These are phyloP conservation scores for Cerceris ruficornis DNA, from an alignment of 2,888 invertebrate genomes.

Conservation along the genomic window DNA sequence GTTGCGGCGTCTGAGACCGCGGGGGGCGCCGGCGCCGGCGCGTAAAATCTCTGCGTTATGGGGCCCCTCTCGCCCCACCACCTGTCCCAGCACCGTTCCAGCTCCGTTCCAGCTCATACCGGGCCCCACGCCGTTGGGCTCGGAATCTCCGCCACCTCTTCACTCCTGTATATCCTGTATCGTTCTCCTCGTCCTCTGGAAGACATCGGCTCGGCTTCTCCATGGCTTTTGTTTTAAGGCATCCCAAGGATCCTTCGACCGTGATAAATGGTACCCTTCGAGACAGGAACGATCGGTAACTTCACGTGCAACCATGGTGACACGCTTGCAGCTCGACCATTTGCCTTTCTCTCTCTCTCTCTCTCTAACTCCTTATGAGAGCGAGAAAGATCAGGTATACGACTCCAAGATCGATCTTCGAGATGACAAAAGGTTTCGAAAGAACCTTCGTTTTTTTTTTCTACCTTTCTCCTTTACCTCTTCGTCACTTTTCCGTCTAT, in stretches of 20 bases:
- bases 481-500: neutral
- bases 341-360: slow-evolving; percentile 11
- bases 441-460: neutral
- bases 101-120: slow-evolving; percentile 31
- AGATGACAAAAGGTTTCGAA: slow-evolving; percentile 42
- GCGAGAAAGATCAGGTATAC: neutral
- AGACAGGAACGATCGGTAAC: slow-evolving; percentile 63
- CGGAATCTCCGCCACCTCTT: slow-evolving; percentile 61
- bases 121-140: slow-evolving; percentile 61
- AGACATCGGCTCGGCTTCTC: slow-evolving; percentile 74
- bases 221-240: slow-evolving; percentile 80
- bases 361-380: neutral
- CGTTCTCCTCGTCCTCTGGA: slow-evolving; percentile 41
- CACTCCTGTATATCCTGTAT: slow-evolving; percentile 9
- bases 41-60: slow-evolving; percentile 81
- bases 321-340: slow-evolving; percentile 58
- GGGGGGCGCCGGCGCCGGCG: slow-evolving; percentile 82
- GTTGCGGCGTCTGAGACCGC: slow-evolving; percentile 81
- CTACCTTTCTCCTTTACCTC: neutral
- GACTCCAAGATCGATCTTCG: slow-evolving; percentile 46
- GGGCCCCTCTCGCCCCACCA: slow-evolving; percentile 63
- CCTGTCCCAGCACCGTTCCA: slow-evolving; percentile 41
- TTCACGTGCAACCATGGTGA: slow-evolving; percentile 63
- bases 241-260: slow-evolving; percentile 72
- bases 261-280: slow-evolving; percentile 78